Conservation (phyloP, 2,888 invertebrate species). For the Parochlus steinenii region DNA sequence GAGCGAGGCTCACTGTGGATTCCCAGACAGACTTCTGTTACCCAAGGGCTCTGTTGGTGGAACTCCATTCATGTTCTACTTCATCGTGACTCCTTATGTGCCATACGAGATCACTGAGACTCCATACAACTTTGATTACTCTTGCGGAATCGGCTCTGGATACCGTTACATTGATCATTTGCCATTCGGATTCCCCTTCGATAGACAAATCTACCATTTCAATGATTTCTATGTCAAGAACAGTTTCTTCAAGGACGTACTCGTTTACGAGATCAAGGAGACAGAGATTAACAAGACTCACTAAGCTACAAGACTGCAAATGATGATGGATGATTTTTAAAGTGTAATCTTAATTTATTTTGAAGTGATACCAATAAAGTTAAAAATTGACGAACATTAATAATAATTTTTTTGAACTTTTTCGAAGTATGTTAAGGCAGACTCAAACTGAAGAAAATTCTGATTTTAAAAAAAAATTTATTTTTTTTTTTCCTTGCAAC, state of each 20-base stretch:
- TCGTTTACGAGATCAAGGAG: neutral
- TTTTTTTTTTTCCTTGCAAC: too few species aligned
- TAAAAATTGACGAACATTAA: too few species aligned
- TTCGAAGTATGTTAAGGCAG: too few species aligned
- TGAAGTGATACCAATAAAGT: too few species aligned
- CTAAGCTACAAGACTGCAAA: neutral
- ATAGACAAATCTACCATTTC: constrained; percentile 1
- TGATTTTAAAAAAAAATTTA: too few species aligned
- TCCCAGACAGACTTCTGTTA: constrained; percentile 4
- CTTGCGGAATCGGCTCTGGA: constrained; percentile 5
- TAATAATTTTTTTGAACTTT: too few species aligned
- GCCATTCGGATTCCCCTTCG: constrained; percentile 5
- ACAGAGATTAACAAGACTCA: neutral
- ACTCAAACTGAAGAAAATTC: too few species aligned
- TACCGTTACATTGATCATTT: constrained; percentile 3
- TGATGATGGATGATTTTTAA: too few species aligned
- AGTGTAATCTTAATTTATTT: too few species aligned
- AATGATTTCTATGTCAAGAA: constrained; percentile 1
- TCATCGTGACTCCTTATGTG: too few species aligned
- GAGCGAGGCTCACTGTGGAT: constrained; percentile 1
- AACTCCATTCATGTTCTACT: neutral
- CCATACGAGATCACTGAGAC: too few species aligned
- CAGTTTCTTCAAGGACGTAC: constrained; percentile 7
- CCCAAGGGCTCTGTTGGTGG: constrained; percentile 5
- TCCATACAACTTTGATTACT: too few species aligned